Evolutionary conservation across 2,888 invertebrate genomes (phyloP), one percentile per base, ranked within the genome.

Genomic region (Andrena fulva): DNA sequence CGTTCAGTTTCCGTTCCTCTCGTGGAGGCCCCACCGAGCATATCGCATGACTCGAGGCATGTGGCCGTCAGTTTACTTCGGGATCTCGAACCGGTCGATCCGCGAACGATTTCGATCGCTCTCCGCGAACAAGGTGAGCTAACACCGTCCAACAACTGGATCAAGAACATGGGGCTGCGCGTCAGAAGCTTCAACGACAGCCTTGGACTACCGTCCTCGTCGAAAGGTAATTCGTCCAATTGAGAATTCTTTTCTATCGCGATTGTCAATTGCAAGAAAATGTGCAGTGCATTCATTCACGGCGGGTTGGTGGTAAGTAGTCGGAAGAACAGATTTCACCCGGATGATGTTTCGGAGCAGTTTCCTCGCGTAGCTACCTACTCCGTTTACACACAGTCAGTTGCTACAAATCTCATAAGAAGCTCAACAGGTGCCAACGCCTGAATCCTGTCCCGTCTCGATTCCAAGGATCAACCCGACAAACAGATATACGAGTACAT

Each of bases 61-160:
- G 89, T 85, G 87, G 80, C 82, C 84, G 86, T 75, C 91, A 92
- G 92, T 92, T 89, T 85, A 87, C 89, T 83, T 77, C 80, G 88
- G 77, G 85, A 91, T 86, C 85, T 80, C 88, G 87, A 87, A 86
- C 87, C 83, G 89, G 77, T 85, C 82, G 80, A 84, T 66, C 84
- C 90, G 66, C 67, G 35, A 33, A 80, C 72, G 20, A 68, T 64
- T 16, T 27, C 35, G 50, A 35, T 54, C 70, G 31, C 4, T 35
- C 35, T n/a, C 2, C 60, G 78, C 2, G 75, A 56, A 50, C 31
- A 20, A 78, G 54, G n/a, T 33, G 54, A 29, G 48, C 29, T 1
- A 59, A 29, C 12, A 10, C 56, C n/a, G 16, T n/a, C 27, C n/a
- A 8, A 7, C 2, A 27, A 50, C 16, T n/a, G 10, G 56, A 60